Evolutionary conservation across 1,140 invertebrate genomes (phyloP), one percentile per base, ranked within the genome.

Genomic region (Drosophila takahashii): DNA sequence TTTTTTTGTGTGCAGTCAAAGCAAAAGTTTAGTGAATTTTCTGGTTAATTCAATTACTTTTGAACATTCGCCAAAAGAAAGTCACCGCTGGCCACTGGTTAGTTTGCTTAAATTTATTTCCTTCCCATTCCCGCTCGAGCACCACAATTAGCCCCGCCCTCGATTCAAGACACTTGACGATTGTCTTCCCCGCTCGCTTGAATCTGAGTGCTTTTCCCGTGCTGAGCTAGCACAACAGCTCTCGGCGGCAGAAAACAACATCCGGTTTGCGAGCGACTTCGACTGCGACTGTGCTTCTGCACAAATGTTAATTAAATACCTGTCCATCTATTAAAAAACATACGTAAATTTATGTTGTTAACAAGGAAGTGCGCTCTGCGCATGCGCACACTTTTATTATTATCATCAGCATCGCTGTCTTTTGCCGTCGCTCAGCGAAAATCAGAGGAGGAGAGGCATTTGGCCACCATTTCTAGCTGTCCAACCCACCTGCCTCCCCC

Each of bases 341-440:
- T 89, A 89, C 77, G 81, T 90, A 90, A 89, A 90, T 90, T 90
- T 80, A 89, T 83, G 81, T 83, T 85, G 85, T 84, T 90, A 89
- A 90, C 85, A 79, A 90, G 77, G 85, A 89, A 89, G 75, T 90
- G 77, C 74, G 83, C 83, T 73, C 58, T 79, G 80, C 77, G 72
- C 81, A 78, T 79, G 85, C 74, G 79, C 85, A 87, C 83, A 87
- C 79, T 87, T 87, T 87, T 87, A 87, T 87, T 87, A 89, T 84
- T 89, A 86, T 83, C 79, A 71, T 80, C 60, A 53, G 53, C 61
- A 41, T 67, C 67, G 61, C 27, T 52, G 65, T 60, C 59, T 65
- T 54, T 71, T 45, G 72, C 44, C 27, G 71, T 76, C 54, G 65
- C 81, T 85, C 66, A 73, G 62, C 42, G 26, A 41, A 62, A 66